These are phyloP conservation scores for Electrophaes corylata DNA, from an alignment of 2,888 invertebrate species.

Conservation along the genomic window DNA sequence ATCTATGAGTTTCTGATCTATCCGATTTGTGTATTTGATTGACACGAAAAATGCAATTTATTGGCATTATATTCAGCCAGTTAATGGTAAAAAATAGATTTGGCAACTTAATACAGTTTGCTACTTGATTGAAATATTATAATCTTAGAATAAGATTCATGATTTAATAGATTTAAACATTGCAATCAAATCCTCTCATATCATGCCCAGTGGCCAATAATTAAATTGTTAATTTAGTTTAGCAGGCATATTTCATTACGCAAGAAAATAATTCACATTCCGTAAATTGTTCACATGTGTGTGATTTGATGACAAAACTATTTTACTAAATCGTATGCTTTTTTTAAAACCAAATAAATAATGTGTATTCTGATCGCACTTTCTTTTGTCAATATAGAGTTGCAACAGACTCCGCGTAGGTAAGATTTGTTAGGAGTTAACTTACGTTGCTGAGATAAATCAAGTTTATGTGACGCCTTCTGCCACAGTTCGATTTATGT, in stretches of 20 bases:
- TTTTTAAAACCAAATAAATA: slow-evolving; percentile 8
- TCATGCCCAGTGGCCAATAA: no score
- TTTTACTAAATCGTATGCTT: background rate
- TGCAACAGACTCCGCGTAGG: slow-evolving; percentile 53
- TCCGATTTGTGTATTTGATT: background rate
- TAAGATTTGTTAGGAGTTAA: slow-evolving; percentile 73
- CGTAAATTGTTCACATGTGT: background rate
- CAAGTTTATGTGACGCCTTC: slow-evolving; percentile 80
- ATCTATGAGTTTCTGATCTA: background rate
- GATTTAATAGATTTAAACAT: no score
- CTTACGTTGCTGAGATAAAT: slow-evolving; percentile 77
- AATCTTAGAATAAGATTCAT: no score
- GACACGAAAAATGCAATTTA: background rate
- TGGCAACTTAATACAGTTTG: background rate
- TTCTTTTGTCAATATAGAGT: slow-evolving; percentile 43
- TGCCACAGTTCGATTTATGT: slow-evolving; percentile 77
- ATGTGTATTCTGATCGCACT: slow-evolving; percentile 24
- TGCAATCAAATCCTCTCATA: no score
- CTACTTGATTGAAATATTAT: no score
- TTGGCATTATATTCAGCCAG: background rate
- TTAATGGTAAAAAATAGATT: background rate
- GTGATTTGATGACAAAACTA: background rate
- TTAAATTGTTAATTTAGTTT: no score
- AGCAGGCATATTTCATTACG: no score
- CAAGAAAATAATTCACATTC: no score